Evolutionary conservation across 2,113 vertebrate genomes (phyloP), one percentile per base, ranked within the genome.

Genomic region (Axis porcinus): DNA sequence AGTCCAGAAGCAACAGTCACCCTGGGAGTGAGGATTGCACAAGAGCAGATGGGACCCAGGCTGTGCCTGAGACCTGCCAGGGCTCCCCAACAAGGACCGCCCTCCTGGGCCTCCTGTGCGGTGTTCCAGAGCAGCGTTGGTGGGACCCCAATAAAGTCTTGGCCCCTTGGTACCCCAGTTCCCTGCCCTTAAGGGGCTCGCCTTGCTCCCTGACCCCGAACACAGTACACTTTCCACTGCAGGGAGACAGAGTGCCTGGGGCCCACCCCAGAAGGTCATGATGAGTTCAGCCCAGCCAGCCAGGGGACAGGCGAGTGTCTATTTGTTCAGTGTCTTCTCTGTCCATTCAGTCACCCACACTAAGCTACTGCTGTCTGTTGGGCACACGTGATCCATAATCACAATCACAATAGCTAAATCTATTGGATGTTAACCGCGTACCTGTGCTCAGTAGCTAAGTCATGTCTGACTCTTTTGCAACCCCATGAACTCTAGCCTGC

Each of bases 341-440:
- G 2, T 21, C 86, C 3, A 0, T 62, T 85, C 7, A 6, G 28
- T 21, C 5, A 30, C 50, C 54, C n/a, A 14, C 4, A 3, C 27
- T 13, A 21, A 55, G 33, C 79, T 19, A 23, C n/a, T 15, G 0
- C 57, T 13, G 54, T 10, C 30, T 17, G 5, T 21, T 25, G 28
- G 36, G 33, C 55, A 7, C 21, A 82, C 7, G 0, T 36, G 25
- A 36, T 40, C 82, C 15, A 58, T 3, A 12, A 8, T 9, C 40
- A 2, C 5, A 23, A 58, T 23, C n/a, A 27, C 16, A 7, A 30
- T 2, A 47, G 36, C 87, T 33, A 28, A 14, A 6, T 45, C 33
- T 27, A 1, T 11, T 13, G 25, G 21, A 15, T 3, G 0, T 5
- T n/a, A 27, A 4, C 67, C 5, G 23, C 4, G 17, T 30, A 16